These are phyloP conservation scores for Chloebia gouldiae DNA, from an alignment of 2,113 vertebrate species.

Conservation along the genomic window DNA sequence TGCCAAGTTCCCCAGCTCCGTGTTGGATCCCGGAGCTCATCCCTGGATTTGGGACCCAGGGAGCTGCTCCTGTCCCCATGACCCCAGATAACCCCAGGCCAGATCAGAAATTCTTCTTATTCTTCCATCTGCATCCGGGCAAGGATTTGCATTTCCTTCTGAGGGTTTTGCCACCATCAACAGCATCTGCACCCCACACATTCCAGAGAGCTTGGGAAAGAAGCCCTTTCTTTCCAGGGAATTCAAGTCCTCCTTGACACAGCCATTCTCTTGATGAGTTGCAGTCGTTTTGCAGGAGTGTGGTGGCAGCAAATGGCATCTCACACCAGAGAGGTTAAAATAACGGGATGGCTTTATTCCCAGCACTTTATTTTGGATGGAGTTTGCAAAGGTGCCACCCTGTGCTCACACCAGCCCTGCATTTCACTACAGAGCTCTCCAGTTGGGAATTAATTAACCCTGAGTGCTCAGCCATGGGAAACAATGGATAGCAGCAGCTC, in stretches of 20 bases:
- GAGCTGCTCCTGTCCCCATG: background rate
- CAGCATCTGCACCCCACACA: background rate
- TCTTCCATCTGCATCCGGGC: background rate
- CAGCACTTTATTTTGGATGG: background rate
- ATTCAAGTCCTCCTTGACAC: background rate
- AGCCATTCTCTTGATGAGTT: background rate
- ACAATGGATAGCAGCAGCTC: background rate
- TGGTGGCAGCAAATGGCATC: background rate
- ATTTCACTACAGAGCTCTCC: background rate
- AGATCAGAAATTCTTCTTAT: background rate
- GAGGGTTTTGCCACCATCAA: background rate
- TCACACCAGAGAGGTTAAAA: background rate
- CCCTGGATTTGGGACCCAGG: background rate
- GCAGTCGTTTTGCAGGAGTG: background rate
- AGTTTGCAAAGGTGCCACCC: background rate
- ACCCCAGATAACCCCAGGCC: background rate
- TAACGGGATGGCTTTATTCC: background rate
- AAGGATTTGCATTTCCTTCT: background rate
- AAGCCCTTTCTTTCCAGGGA: background rate
- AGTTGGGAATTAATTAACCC: background rate
- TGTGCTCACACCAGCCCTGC: background rate
- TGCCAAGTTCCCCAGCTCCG: fast-evolving
- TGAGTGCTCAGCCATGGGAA: background rate
- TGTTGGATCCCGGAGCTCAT: background rate
- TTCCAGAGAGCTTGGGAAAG: background rate